These are phyloP conservation scores for Pangasius krempfi DNA, from an alignment of 2,797 vertebrate genomes.

Conservation along the genomic window DNA sequence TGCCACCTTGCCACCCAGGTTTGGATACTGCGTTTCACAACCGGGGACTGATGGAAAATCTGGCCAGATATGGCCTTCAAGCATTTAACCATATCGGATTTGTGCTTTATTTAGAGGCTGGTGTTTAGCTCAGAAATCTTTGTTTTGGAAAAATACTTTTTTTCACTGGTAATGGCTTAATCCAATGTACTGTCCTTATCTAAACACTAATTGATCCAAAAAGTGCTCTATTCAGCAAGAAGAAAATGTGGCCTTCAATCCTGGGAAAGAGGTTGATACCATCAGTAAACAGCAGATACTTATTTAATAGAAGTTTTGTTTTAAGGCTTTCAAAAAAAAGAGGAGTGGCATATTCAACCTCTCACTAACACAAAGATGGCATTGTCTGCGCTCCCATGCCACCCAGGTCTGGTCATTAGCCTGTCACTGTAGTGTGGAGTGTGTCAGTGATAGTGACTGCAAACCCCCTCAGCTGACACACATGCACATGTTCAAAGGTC, in stretches of 20 bases:
- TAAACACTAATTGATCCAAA: constrained; percentile 34
- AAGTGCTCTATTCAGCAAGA: constrained; percentile 43
- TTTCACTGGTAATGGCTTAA: constrained; percentile 46
- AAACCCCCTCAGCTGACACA: constrained; percentile 38
- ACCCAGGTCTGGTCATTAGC: constrained; percentile 34
- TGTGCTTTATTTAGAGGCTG: constrained; percentile 33
- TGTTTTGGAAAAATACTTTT: constrained; percentile 34
- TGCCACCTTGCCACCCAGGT: background rate
- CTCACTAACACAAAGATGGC: constrained; percentile 43
- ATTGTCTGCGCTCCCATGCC: constrained; percentile 48
- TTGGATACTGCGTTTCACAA: constrained; percentile 9
- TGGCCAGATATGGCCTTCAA: constrained; percentile 44
- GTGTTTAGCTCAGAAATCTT: constrained; percentile 33
- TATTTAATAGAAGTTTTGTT: constrained; percentile 1
- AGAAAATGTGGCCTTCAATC: constrained; percentile 11
- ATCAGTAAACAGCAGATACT: background rate
- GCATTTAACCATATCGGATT: constrained; percentile 44
- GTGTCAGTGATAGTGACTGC: constrained; percentile 25
- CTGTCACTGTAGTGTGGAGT: constrained; percentile 44
- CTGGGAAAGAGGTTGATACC: background rate
- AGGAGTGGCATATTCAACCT: constrained; percentile 10
- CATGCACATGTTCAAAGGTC: constrained; percentile 52
- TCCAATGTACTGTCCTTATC: constrained; percentile 52
- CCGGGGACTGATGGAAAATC: constrained; percentile 12
- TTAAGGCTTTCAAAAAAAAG: background rate